phyloP scores from a whole-genome alignment of 1,140 invertebrate genomes.

The Macrosteles quadrilineatus region DNA sequence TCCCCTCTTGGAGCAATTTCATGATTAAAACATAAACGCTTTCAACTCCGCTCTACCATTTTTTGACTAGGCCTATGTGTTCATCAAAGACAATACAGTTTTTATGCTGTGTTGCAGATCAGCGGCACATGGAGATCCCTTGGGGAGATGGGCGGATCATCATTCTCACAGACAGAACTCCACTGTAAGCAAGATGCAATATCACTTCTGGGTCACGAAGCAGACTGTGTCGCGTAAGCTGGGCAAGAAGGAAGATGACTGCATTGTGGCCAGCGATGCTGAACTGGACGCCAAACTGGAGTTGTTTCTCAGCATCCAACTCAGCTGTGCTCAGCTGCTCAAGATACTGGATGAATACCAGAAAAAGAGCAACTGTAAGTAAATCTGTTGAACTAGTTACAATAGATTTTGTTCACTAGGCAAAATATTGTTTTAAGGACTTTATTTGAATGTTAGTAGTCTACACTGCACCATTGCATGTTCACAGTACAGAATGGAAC shows the following conservation, averaged over 20 bases:
- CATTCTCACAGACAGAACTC: constrained; percentile 46
- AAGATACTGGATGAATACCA: constrained; percentile 93
- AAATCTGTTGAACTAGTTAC: no score
- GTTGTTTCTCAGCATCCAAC: constrained; percentile 92
- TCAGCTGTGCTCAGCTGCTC: constrained; percentile 86
- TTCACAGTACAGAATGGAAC: no score
- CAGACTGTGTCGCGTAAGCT: constrained; percentile 92
- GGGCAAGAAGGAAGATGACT: constrained; percentile 97
- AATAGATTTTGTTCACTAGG: neutral
- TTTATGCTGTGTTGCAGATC: constrained; percentile 10
- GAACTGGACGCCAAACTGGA: constrained; percentile 97
- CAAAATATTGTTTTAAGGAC: no score
- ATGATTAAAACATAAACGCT: no score
- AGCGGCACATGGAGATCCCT: neutral
- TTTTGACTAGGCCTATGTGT: no score
- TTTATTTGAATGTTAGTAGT: no score
- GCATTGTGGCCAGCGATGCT: constrained; percentile 93
- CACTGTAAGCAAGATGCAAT: constrained; percentile 80
- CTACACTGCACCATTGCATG: no score
- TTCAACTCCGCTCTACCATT: no score
- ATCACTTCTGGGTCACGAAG: constrained; percentile 98
- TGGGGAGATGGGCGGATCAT: constrained; percentile 25
- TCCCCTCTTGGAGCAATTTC: no score
- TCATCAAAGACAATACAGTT: no score
- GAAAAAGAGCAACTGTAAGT: constrained; percentile 83